A percentile compares a stretch with the other conserved stretches of the same genome.
These are phyloP conservation scores for Syngnathus scovelli DNA, from an alignment of 2,113 vertebrate genomes.

Conservation along the genomic window DNA sequence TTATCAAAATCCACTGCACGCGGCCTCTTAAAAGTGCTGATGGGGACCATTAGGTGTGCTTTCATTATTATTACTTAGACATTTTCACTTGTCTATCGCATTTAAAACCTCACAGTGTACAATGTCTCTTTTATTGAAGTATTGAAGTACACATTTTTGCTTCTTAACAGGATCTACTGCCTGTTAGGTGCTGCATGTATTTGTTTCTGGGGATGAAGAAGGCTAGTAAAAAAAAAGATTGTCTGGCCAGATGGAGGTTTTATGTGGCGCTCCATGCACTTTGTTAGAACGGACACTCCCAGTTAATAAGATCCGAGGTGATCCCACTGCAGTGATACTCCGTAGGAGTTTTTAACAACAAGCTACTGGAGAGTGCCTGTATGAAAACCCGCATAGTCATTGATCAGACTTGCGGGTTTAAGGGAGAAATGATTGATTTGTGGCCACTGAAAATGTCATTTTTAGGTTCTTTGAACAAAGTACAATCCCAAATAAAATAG, in stretches of 20 bases:
- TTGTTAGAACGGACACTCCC: conserved; percentile 49
- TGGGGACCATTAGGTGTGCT: conserved; percentile 4
- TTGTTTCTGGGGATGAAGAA: background rate
- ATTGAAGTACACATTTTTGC: conserved; percentile 2
- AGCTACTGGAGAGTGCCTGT: conserved; percentile 42
- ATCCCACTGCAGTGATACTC: conserved; percentile 54
- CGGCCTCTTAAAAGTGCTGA: conserved; percentile 8
- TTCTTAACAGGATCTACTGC: background rate
- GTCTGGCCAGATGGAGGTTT: conserved; percentile 42
- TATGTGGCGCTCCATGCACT: conserved; percentile 44
- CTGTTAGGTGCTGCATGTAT: background rate
- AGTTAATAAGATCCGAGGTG: conserved; percentile 58
- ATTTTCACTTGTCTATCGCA: conserved; percentile 13
- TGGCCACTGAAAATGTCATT: conserved; percentile 38
- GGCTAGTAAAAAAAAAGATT: conserved; percentile 2
- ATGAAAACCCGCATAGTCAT: conserved; percentile 36
- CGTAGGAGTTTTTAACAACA: conserved; percentile 48
- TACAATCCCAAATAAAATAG: background rate
- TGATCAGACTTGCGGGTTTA: conserved; percentile 42
- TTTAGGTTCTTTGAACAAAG: conserved; percentile 6
- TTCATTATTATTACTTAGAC: conserved; percentile 21
- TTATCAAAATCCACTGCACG: conserved; percentile 7
- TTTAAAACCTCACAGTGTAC: conserved; percentile 5
- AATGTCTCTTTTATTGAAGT: conserved; percentile 18
- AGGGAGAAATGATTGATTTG: conserved; percentile 42